Conservation (phyloP, 2,888 invertebrate genomes). For the Apamea sordens region DNA sequence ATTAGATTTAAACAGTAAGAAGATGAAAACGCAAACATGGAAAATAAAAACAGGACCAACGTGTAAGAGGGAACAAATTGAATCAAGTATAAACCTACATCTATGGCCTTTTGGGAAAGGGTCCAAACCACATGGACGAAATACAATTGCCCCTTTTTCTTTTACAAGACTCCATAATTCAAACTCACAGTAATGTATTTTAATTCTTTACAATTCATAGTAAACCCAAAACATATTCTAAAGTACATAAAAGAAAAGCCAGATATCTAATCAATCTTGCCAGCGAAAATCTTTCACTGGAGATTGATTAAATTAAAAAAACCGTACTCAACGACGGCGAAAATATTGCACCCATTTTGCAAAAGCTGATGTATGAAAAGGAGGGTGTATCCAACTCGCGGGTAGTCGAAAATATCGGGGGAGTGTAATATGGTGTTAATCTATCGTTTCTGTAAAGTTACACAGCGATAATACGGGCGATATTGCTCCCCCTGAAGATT, state of each 20-base stretch:
- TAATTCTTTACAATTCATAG: not conserved
- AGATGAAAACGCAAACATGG: conserved; percentile 52
- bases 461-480: conserved; percentile 75
- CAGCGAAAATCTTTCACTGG: not conserved
- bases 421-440: conserved; percentile 81
- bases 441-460: conserved; percentile 76
- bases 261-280: not conserved
- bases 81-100: conserved; percentile 31
- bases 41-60: conserved; percentile 43
- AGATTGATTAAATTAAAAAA: conserved; percentile 41
- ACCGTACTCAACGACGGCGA: conserved; percentile 8
- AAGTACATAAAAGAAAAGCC: not conserved
- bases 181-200: not conserved
- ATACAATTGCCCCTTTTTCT: conserved; percentile 31
- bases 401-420: conserved; percentile 58
- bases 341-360: conserved; percentile 35
- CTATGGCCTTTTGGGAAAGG: conserved; percentile 24
- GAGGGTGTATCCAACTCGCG: conserved; percentile 27
- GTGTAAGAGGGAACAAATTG: conserved; percentile 29
- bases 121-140: conserved; percentile 23
- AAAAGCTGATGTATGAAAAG: conserved; percentile 36
- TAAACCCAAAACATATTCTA: not conserved
- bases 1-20: conserved; percentile 69
- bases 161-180: not conserved
- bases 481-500: conserved; percentile 80